phyloP scores from a whole-genome alignment of 2,888 invertebrate genomes.

The Esperia sulphurella region DNA sequence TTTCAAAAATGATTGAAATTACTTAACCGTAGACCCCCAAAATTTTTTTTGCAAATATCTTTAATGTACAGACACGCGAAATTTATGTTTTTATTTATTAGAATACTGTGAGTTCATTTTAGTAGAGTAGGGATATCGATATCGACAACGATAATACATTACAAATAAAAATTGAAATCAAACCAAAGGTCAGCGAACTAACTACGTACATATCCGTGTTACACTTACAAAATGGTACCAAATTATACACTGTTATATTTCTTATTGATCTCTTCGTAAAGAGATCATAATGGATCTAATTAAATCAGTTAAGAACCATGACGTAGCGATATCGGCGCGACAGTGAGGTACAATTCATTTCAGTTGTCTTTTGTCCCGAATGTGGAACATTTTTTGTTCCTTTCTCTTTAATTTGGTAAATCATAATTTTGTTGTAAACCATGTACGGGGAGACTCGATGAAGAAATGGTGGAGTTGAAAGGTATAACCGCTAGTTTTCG shows the following conservation, averaged over 20 bases:
- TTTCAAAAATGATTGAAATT: no score
- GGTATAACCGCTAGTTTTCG: no score
- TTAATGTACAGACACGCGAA: no score
- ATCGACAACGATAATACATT: no score
- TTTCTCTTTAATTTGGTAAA: conserved; percentile 1
- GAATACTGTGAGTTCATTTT: no score
- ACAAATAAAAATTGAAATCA: no score
- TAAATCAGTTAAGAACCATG: conserved; percentile 29
- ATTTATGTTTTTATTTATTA: no score
- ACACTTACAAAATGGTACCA: conserved; percentile 5
- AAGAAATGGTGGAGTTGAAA: no score
- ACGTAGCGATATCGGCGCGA: conserved; percentile 14
- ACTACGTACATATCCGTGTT: not conserved
- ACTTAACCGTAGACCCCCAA: no score
- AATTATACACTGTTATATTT: conserved; percentile 5
- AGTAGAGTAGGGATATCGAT: no score
- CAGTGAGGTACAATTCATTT: not conserved
- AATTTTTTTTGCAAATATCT: no score
- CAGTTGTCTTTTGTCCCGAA: conserved; percentile 3
- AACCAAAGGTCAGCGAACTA: not conserved
- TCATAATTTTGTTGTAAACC: conserved; percentile 1
- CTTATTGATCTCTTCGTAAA: conserved; percentile 6
- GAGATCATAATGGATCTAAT: conserved; percentile 19
- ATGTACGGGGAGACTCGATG: no score
- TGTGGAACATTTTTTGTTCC: conserved; percentile 1